Base-by-base conservation (phyloP, 2,113 vertebrate species). In the Psephotus haematonotus region DNA sequence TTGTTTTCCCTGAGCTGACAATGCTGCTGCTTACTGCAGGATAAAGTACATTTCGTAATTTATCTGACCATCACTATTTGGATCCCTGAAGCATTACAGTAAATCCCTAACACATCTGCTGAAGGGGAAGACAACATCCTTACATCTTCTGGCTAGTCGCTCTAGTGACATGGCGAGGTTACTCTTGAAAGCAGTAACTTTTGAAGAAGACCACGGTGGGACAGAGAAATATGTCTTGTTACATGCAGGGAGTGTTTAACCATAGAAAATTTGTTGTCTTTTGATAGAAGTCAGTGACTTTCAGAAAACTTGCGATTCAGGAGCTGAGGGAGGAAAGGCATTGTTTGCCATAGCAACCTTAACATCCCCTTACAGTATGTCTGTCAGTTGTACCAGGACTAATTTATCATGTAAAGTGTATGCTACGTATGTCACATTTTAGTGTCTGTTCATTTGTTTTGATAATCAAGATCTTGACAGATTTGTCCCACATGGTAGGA, bases 401-500 rank as follows among this genome's bases (percentile, higher is more conserved):
- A 96, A 98, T 98, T 98, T 97, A 82, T 98, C 96, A 97, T 95
- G 80, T 88, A 91, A 98, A 97, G 72, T 96, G 75, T 96, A 95
- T 97, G 90, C 95, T 95, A 74, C 69, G 35, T 94, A 81, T 97
- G 96, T 97, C 97, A 97, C 90, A 92, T 96, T 97, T 98, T 96
- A 92, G 95, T 97, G 92, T 94, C 91, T 92, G 80, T 97, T 97
- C 97, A 97, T 97, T 98, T 98, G 97, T 98, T 98, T 97, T 97
- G 95, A 97, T 97, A 97, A 98, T 97, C 95, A 98, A 98, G 97
- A 98, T 96, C 96, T 96, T 98, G 97, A 97, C 96, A 97, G 95
- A 96, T 97, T 96, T 94, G 96, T 97, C 95, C 97, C 93, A 94
- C 76, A 43, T 96, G 96, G 95, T 95, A 90, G 95, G 97, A 97